Evolutionary conservation across 2,888 invertebrate species (phyloP).

Genomic region (Linnaemya tessellans): DNA sequence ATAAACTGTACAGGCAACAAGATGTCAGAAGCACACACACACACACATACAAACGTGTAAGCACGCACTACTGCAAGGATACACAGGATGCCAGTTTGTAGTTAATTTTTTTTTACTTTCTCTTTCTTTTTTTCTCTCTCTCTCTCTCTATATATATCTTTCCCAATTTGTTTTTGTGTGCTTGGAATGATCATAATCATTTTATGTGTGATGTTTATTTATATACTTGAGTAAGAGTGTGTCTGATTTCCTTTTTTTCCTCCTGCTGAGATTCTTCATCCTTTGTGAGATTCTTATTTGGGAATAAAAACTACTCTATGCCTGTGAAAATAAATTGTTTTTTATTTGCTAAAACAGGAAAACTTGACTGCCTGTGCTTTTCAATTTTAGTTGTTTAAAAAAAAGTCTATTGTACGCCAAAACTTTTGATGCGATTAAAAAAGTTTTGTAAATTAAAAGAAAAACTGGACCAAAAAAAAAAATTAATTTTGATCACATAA

Average conservation of each 20-base stretch:
- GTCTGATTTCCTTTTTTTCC: neutral
- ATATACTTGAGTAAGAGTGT: conserved; percentile 12
- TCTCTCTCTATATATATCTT: neutral
- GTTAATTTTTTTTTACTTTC: conserved; percentile 4
- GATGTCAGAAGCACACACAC: neutral
- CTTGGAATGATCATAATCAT: conserved; percentile 52
- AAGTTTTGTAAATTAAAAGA: too few species aligned
- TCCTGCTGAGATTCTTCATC: conserved; percentile 24
- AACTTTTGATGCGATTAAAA: too few species aligned
- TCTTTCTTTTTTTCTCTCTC: neutral
- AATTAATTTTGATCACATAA: too few species aligned
- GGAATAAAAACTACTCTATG: neutral
- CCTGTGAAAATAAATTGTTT: neutral
- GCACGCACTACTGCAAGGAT: neutral
- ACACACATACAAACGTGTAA: neutral
- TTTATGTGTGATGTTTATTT: conserved; percentile 23
- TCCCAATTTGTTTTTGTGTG: neutral
- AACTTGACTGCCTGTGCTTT: conserved; percentile 10
- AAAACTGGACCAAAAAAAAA: too few species aligned
- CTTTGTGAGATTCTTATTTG: conserved; percentile 10
- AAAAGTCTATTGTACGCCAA: too few species aligned
- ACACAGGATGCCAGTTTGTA: conserved; percentile 48
- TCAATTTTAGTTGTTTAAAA: too few species aligned
- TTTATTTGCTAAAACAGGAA: neutral
- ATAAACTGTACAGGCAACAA: conserved; percentile 40